Base-by-base conservation (phyloP, 2,113 vertebrate genomes). In the Paradisaea rubra region DNA sequence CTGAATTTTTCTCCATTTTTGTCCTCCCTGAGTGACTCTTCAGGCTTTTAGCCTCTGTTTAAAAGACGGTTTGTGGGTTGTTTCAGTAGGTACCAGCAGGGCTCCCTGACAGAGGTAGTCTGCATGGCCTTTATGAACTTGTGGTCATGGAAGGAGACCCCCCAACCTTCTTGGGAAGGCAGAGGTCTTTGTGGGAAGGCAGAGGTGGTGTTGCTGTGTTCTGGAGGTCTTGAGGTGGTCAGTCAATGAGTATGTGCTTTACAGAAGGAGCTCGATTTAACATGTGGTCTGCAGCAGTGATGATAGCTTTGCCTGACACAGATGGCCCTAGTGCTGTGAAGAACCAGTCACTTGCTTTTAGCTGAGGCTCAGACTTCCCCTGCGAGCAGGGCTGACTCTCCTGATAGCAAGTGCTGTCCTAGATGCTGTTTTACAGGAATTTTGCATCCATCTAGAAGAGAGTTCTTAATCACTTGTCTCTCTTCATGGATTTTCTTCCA, bases 141-240 rank as follows among this genome's bases (percentile, higher is more conserved):
- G 31, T 24, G 37, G 15, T 31, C 0, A 0, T 25, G 50, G 31
- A 44, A 88, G 45, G 45, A 68, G 27, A 12, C 2, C 7, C 15
- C 21, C 24, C 15, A 42, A 3, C 15, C 27, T 23, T 2, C 57
- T 18, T 53, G 45, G 45, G 54, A 78, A 77, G 56, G 19, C 33
- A 50, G 49, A 69, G 41, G 15, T 27, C 30, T 60, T 30, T 74
- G 65, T 64, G 44, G 30, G 35, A 81, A 80, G 41, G 15, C 33
- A 66, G 72, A 74, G 27, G 13, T 30, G 18, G 4, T 60, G 12
- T 13, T 84, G 28, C 23, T 73, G 28, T 61, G 22, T 4, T 49
- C 42, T 72, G 50, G 24, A 23, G 30, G 18, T 76, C 74, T 56
- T 0, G 0, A 49, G 22, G 41, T 44, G 54, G 10, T 86, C 44